Conservation (phyloP, 2,888 invertebrate genomes). For the Silvanus unidentatus region DNA sequence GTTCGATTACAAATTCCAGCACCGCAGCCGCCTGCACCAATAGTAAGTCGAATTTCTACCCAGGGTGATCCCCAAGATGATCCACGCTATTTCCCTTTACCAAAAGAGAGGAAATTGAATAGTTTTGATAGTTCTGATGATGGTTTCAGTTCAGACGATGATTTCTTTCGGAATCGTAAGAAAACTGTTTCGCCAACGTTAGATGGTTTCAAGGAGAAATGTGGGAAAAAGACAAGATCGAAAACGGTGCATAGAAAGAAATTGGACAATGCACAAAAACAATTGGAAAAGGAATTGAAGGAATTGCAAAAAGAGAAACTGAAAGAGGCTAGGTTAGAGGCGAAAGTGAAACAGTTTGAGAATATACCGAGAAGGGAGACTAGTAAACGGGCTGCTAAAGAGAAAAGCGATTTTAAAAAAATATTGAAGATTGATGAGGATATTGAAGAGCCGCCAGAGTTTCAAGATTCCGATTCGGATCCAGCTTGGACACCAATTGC, state of each 20-base stretch:
- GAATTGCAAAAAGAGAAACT: constrained; percentile 8
- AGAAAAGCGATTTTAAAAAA: constrained; percentile 53
- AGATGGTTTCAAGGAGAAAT: constrained; percentile 14
- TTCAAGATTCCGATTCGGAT: constrained; percentile 56
- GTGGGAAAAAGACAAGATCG: constrained; percentile 11
- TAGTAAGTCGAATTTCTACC: constrained; percentile 36
- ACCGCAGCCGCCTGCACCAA: constrained; percentile 36
- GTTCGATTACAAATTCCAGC: constrained; percentile 31
- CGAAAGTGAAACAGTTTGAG: constrained; percentile 40
- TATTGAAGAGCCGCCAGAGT: constrained; percentile 53
- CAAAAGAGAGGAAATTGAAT: constrained; percentile 65
- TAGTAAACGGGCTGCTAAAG: constrained; percentile 62
- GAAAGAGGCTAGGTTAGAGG: constrained; percentile 19
- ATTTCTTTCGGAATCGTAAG: constrained; percentile 48
- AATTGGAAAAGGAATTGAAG: constrained; percentile 8
- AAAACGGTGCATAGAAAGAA: constrained; percentile 21
- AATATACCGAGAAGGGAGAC: constrained; percentile 56
- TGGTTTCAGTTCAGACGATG: constrained; percentile 56
- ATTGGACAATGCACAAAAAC: not conserved
- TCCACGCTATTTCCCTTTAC: constrained; percentile 64
- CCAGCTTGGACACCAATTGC: constrained; percentile 70
- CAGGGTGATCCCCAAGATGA: constrained; percentile 58
- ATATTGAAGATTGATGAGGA: constrained; percentile 51
- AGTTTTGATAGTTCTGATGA: constrained; percentile 63
- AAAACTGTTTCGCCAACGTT: constrained; percentile 16